phyloP scores from a whole-genome alignment of 1,140 invertebrate genomes.

The Lepidurus arcticus region DNA sequence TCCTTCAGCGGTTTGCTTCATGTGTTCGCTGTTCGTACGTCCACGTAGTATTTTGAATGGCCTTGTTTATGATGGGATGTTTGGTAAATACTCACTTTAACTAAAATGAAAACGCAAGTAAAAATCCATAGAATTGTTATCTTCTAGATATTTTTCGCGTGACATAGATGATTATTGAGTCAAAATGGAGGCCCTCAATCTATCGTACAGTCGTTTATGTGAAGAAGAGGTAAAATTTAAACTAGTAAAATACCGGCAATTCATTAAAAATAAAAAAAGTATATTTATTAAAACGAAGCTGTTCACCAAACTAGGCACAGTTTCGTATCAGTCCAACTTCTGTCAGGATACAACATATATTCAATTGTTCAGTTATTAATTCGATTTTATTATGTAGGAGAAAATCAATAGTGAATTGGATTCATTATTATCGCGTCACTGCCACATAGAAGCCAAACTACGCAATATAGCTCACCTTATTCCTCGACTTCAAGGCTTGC shows the following conservation, averaged over 20 bases:
- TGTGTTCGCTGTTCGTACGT: too few species aligned
- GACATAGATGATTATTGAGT: too few species aligned
- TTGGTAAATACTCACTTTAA: too few species aligned
- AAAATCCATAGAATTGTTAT: too few species aligned
- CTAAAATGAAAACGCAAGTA: too few species aligned
- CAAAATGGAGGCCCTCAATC: not conserved
- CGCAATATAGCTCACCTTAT: slow-evolving; percentile 57
- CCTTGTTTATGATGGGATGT: too few species aligned
- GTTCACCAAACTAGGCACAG: not conserved
- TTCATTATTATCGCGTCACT: slow-evolving; percentile 54
- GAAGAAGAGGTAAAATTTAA: slow-evolving; percentile 7
- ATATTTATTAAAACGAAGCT: not conserved
- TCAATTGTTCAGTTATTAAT: not conserved
- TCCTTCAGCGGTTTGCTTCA: too few species aligned
- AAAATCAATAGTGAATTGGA: slow-evolving; percentile 55
- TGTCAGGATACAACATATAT: not conserved
- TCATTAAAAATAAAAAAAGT: not conserved
- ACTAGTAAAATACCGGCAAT: not conserved
- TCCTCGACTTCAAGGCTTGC: slow-evolving; percentile 60
- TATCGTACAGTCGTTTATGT: not conserved
- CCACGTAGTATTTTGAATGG: too few species aligned
- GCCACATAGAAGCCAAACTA: slow-evolving; percentile 61
- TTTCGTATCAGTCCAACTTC: too few species aligned
- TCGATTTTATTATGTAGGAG: slow-evolving; percentile 47
- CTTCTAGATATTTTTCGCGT: too few species aligned